A percentile compares a stretch with the other conserved stretches of the same genome.
These are phyloP conservation scores for Pycnomerus fuliginosus DNA, from an alignment of 2,888 invertebrate genomes.

Conservation along the genomic window DNA sequence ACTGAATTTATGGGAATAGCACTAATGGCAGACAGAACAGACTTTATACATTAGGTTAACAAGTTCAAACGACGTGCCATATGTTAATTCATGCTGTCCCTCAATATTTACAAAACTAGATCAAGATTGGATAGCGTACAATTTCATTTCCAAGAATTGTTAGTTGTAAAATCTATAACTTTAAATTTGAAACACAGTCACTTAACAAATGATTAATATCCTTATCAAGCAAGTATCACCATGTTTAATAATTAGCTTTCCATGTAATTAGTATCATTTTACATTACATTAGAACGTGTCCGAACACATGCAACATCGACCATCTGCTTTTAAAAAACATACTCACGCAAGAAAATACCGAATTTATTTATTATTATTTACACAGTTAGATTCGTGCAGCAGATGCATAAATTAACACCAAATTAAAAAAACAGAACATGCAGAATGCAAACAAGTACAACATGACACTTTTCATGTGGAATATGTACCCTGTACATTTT, in stretches of 20 bases:
- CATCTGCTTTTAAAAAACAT: conserved; percentile 35
- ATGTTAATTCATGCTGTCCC: too few species aligned
- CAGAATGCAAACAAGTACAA: conserved; percentile 24
- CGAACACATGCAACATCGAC: conserved; percentile 34
- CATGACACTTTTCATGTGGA: too few species aligned
- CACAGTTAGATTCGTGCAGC: conserved; percentile 41
- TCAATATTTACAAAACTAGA: too few species aligned
- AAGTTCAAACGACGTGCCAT: too few species aligned
- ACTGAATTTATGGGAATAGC: too few species aligned
- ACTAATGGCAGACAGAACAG: too few species aligned
- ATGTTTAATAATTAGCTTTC: conserved; percentile 38
- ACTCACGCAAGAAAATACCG: conserved; percentile 31
- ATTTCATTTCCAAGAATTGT: too few species aligned
- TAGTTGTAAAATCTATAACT: too few species aligned
- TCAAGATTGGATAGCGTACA: too few species aligned
- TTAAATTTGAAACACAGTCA: too few species aligned
- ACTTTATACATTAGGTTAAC: too few species aligned
- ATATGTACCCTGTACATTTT: conserved; percentile 6
- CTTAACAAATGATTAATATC: conserved; percentile 27
- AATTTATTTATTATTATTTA: conserved; percentile 42
- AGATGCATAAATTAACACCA: conserved; percentile 48
- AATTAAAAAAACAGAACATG: conserved; percentile 45
- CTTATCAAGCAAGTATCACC: conserved; percentile 20
- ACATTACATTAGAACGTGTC: conserved; percentile 38
- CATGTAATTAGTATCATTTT: conserved; percentile 44